A percentile compares a stretch with the other conserved stretches of the same genome.
Conservation (phyloP, 2,797 vertebrate genomes). For the Cirrhinus molitorella region DNA sequence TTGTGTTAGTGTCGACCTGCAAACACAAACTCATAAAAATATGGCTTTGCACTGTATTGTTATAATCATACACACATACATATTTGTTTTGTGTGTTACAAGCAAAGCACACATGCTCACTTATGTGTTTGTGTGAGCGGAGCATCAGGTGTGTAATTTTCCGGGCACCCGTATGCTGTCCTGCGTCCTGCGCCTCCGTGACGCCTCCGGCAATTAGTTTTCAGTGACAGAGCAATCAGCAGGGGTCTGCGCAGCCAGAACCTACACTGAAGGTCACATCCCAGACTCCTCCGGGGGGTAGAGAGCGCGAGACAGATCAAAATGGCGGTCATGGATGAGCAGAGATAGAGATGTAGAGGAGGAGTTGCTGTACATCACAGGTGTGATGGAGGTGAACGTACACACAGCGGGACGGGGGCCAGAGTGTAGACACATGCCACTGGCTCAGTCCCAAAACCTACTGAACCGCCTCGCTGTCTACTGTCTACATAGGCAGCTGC, state of each 20-base stretch:
- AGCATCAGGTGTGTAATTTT: constrained; percentile 65
- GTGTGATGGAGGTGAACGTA: constrained; percentile 13
- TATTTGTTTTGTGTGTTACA: neutral
- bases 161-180: neutral
- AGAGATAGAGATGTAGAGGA: constrained; percentile 20
- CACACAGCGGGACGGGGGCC: neutral
- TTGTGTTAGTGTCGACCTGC: neutral
- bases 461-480: neutral
- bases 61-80: neutral
- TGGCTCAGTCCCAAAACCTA: neutral
- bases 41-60: neutral
- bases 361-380: neutral
- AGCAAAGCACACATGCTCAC: neutral
- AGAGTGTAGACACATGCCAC: neutral
- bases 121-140: neutral
- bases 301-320: neutral
- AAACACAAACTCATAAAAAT: neutral
- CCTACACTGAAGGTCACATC: constrained; percentile 52
- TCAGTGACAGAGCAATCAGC: constrained; percentile 71
- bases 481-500: neutral
- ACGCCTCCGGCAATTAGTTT: constrained; percentile 70
- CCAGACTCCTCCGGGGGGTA: neutral
- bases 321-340: constrained; percentile 28
- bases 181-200: constrained; percentile 49
- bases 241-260: constrained; percentile 38